Evolutionary conservation across 92 coral and sea anemone species (phyloP), one percentile per base, ranked within the genome.

Genomic region (Zoanthus solanderi): DNA sequence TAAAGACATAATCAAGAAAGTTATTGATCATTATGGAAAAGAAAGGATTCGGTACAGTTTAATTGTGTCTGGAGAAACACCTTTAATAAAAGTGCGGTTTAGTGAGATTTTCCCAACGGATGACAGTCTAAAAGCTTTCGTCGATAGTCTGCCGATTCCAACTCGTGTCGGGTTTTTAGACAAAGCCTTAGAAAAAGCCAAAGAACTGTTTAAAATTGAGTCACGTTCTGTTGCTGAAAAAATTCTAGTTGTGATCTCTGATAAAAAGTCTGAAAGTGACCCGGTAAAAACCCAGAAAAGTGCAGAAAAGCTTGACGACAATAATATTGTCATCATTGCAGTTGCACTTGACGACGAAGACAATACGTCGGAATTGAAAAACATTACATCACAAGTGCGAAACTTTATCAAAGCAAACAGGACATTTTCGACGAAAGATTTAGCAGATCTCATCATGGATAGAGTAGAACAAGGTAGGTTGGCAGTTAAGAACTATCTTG

Each of bases 331-430:
- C 63, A 87, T 96, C 53, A 81, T 96, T 52, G 95, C 99, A 5
- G 99, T 96, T 30, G 91, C 96, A 31, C 78, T 96, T 75, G 94
- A 96, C 10, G 79, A 71, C 18, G 94, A 89, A 37, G 94, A 90
- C 84, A 93, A 92, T 80, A 58, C 84, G 7, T 44, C 88, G 9
- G 93, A 85, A 87, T 78, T 94, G 56, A 86, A 76, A 52, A 69
- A 60, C 14, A 83, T 91, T 9, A 90, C 98, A 5, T 90, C 98
- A 34, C 92, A 93, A 78, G 93, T 87, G 87, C 92, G 92, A 52
- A 93, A 92, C 32, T 69, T 94, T 16, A 89, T 94, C 28, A 76
- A 50, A 47, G 92, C 79, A 18, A 82, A 58, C 58, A 74, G 65
- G 77, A 89, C 88, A 11, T 79, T 88, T 15, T 87, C 84, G 3